Evolutionary conservation across 2,888 invertebrate species (phyloP), one percentile per base, ranked within the genome.

Genomic region (Ceraclea dissimilis): DNA sequence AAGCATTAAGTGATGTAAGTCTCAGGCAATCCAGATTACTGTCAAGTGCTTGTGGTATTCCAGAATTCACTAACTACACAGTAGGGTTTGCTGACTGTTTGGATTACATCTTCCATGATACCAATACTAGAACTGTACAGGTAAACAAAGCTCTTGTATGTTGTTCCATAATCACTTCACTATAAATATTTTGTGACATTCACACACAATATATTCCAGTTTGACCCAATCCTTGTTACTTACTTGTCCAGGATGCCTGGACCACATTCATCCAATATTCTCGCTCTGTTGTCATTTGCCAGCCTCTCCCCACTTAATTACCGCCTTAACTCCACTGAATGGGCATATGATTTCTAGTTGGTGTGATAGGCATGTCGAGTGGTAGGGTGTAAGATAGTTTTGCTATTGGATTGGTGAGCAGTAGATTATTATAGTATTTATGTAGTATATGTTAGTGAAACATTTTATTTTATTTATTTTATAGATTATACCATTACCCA

Each of bases 81-180:
- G 75, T 75, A 1, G 82, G 80, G 1, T 96, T 94, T 74, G 80
- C 85, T 11, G 94, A 85, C 49, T 93, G 93, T 63, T 75, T 97
- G 56, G 97, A 97, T 74, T 96, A 96, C 67, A 94, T 97, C 66
- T 94, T 85, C 71, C 89, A 88, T 67, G 86, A 93, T 64, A 80
- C 74, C 59, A 73, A 80, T 55, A 74, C 78, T 53, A 70, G 90
- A 16, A 67, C 72, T 64, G 82, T 91, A 47, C 82, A 87, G 76
- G 84, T 88, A n/a, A n/a, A 68, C 63, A 26, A 10, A 10, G 10
- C 26, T 6, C 5, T 6, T 26, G 58, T 58, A 58, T 59, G 39
- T 16, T 26, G 10, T 26, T 49, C 48, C 54, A 55, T 21, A 33
- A 17, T 26, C n/a, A n/a, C 22, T 22, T 4, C 13, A 34, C 10